These are phyloP conservation scores for Typhlomys cinereus DNA, from an alignment of 2,113 vertebrate species.

Conservation along the genomic window DNA sequence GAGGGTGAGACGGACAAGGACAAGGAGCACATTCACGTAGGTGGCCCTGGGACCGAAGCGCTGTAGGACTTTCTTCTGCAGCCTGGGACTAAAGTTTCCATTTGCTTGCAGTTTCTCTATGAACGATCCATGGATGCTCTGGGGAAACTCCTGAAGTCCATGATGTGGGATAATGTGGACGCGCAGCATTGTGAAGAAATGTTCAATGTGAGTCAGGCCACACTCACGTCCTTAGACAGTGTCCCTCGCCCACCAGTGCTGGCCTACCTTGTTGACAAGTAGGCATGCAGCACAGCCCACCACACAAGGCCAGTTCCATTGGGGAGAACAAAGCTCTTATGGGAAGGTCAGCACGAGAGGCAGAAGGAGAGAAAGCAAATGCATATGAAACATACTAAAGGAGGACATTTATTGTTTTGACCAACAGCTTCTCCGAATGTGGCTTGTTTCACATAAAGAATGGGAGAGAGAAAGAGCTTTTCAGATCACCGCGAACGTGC, in stretches of 20 bases:
- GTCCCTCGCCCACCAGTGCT: neutral
- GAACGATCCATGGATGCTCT: conserved; percentile 74
- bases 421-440: conserved; percentile 79
- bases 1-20: conserved; percentile 68
- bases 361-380: neutral
- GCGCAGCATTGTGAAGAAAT: conserved; percentile 75
- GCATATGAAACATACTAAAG: neutral
- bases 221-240: rapidly evolving
- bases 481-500: conserved; percentile 48
- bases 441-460: conserved; percentile 75
- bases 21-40: conserved; percentile 63
- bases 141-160: conserved; percentile 66
- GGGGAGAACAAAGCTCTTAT: neutral
- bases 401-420: conserved; percentile 15
- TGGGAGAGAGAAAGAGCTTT: conserved; percentile 80
- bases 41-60: neutral
- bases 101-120: conserved; percentile 74
- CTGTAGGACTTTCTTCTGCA: rapidly evolving
- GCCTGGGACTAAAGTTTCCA: neutral
- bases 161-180: conserved; percentile 61
- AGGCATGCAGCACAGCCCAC: rapidly evolving
- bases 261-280: neutral
- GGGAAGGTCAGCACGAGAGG: too few relatives aligned
- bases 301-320: neutral
- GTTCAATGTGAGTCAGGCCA: conserved; percentile 62